Conservation (phyloP, 2,113 vertebrate species). For the Pseudopipra pipra region DNA sequence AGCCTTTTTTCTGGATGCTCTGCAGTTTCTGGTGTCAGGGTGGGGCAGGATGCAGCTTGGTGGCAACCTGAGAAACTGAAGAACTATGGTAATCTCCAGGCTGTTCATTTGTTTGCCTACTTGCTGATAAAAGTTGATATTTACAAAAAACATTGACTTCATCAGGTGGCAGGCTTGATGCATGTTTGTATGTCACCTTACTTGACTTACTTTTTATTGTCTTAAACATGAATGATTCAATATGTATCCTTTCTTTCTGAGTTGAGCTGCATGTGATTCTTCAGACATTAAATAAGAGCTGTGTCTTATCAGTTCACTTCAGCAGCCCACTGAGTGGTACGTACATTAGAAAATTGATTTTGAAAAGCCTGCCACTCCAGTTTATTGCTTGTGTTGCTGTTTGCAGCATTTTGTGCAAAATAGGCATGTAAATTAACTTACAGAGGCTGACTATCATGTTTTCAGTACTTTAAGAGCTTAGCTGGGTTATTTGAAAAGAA, state of each 20-base stretch:
- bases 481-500: not conserved
- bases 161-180: not conserved
- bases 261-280: not conserved
- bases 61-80: not conserved
- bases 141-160: not conserved
- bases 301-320: constrained; percentile 17
- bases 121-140: not conserved
- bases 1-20: not conserved
- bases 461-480: not conserved
- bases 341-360: constrained; percentile 39
- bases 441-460: not conserved
- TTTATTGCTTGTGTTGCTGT: constrained; percentile 4
- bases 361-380: constrained; percentile 3
- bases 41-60: not conserved
- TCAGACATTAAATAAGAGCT: constrained; percentile 41
- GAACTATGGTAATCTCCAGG: not conserved
- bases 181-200: not conserved
- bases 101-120: not conserved
- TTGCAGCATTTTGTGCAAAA: constrained; percentile 26
- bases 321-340: not conserved
- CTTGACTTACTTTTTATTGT: constrained; percentile 46
- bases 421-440: not conserved
- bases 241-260: not conserved
- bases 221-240: constrained; percentile 33
- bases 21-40: not conserved